Base-by-base conservation (phyloP, 2,797 vertebrate species). In the Helarctos malayanus region DNA sequence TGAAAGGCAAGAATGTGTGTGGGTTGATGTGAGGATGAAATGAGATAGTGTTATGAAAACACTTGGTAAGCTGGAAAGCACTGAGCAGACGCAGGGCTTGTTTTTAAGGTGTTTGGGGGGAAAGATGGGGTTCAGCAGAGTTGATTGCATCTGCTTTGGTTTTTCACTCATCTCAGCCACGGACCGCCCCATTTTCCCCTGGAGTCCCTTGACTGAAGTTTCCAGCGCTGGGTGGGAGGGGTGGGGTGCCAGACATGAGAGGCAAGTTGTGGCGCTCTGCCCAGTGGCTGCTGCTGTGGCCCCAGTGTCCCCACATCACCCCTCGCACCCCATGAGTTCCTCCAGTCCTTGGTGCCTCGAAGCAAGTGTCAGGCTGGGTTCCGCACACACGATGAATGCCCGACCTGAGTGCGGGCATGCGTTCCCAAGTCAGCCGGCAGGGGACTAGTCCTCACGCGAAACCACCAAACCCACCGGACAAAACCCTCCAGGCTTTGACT, bases 1-100 rank as follows among this genome's bases (percentile, higher is more conserved):
- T 93, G 95, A 95, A 94, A 73, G 63, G 84, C 96, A 96, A 97
- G 88, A 94, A 88, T 80, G 92, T 97, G 92, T 97, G 98, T 97
- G 97, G 97, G 96, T 83, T 95, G 96, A 92, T 83, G 94, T 96
- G 93, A 96, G 93, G 61, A 95, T 56, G n/a, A 92, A 98, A 95
- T 92, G 96, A 97, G 89, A 89, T 59, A 35, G 85, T 95, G 76
- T 93, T 95, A 92, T 97, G 96, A 96, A 97, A 97, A 98, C 92
- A 97, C 54, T 96, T 35, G 76, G 85, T 73, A 47, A 89, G 45
- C 14, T 93, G 95, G 97, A 96, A 97, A 97, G 92, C 95, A 79
- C 95, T 92, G 87, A 97, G 84, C 87, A 92, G 83, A 83, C 7
- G 2, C 4, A 23, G 27, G 38, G 32, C 86, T 96, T 96, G 94